A percentile compares a stretch with the other conserved stretches of the same genome.
Evolutionary conservation across 1,140 invertebrate species (phyloP).

Genomic region (Megalopta genalis): DNA sequence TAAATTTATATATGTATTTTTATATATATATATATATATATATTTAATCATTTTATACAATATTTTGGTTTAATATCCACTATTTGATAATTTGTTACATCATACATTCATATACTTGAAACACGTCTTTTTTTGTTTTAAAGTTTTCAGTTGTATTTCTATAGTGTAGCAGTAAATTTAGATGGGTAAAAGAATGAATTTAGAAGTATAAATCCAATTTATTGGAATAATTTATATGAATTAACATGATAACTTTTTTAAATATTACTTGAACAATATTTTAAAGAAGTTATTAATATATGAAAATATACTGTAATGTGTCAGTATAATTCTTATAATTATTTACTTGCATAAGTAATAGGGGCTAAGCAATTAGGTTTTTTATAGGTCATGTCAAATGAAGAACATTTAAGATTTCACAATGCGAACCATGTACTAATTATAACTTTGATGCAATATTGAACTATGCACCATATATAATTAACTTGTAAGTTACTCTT

Average conservation of each 20-base stretch:
- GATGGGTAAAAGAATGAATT: neutral
- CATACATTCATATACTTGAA: neutral
- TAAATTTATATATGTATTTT: too few relatives aligned
- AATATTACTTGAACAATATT: constrained; percentile 13
- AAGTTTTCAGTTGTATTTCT: neutral
- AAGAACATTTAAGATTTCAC: constrained; percentile 65
- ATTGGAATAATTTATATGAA: constrained; percentile 1
- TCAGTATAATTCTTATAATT: constrained; percentile 14
- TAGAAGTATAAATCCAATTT: neutral
- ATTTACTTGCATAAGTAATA: constrained; percentile 24
- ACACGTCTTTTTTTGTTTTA: neutral
- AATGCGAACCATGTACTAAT: constrained; percentile 71
- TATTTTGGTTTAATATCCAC: constrained; percentile 8
- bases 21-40: neutral
- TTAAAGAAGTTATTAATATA: neutral
- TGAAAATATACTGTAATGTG: neutral
- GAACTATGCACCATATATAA: constrained; percentile 47
- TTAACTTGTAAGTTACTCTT: constrained; percentile 33
- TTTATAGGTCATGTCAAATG: constrained; percentile 58
- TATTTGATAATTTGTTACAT: neutral
- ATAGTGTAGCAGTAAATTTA: neutral
- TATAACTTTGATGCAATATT: constrained; percentile 67
- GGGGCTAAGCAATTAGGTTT: constrained; percentile 46
- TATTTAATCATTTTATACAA: neutral
- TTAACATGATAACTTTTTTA: constrained; percentile 1